Conservation (phyloP, 1,140 invertebrate species). For the Scaptodrosophila lebanonensis region DNA sequence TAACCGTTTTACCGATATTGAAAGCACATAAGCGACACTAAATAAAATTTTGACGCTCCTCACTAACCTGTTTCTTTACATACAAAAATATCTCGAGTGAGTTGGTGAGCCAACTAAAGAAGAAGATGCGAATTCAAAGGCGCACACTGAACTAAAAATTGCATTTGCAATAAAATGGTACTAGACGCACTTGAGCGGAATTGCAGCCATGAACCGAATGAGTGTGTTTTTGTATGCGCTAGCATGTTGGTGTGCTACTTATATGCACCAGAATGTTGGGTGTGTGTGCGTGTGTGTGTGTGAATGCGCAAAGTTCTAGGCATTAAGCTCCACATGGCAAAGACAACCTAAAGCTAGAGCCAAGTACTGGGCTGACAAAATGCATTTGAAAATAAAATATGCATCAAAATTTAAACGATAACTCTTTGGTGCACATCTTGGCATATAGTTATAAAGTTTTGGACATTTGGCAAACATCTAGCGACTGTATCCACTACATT, state of each 20-base stretch:
- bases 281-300: constrained; percentile 1
- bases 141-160: constrained; percentile 35
- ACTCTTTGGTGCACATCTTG: not conserved
- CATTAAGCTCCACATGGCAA: too few relatives aligned
- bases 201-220: constrained; percentile 42
- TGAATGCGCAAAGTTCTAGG: not conserved
- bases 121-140: not conserved
- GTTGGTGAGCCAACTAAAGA: constrained; percentile 22
- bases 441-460: constrained; percentile 15
- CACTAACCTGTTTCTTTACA: constrained; percentile 47
- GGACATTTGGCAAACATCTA: constrained; percentile 27
- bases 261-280: not conserved
- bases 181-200: constrained; percentile 69
- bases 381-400: constrained; percentile 60
- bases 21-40: constrained; percentile 40
- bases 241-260: too few relatives aligned
- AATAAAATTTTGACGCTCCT: constrained; percentile 58
- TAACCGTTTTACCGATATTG: constrained; percentile 33
- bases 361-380: constrained; percentile 31
- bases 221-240: not conserved
- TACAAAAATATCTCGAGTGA: constrained; percentile 10
- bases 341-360: constrained; percentile 6
- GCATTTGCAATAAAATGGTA: constrained; percentile 62
- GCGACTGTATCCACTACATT: not conserved
- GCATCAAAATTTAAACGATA: constrained; percentile 68